These are phyloP conservation scores for Periparus ater DNA, from an alignment of 2,797 vertebrate species.

Conservation along the genomic window DNA sequence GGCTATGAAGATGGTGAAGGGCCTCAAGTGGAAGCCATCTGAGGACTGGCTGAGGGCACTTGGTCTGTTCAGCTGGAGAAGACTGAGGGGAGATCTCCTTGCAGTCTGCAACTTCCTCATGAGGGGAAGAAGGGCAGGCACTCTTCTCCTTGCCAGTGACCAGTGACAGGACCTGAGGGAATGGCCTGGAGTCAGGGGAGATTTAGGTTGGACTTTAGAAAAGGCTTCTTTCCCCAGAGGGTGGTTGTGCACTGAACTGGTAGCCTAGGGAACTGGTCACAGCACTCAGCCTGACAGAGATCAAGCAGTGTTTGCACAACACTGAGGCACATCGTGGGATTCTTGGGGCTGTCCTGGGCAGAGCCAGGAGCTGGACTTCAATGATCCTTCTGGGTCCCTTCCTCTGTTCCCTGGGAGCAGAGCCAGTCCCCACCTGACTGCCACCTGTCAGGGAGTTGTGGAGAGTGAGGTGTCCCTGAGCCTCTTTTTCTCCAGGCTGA, in stretches of 20 bases:
- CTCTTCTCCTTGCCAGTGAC: background rate
- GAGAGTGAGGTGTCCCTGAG: background rate
- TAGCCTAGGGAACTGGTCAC: background rate
- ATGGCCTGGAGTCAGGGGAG: background rate
- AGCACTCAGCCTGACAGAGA: background rate
- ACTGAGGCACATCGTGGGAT: background rate
- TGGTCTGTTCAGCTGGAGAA: background rate
- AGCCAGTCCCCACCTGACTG: background rate
- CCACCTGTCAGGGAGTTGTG: accelerated
- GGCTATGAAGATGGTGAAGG: background rate
- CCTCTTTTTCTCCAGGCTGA: background rate
- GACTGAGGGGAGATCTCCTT: background rate
- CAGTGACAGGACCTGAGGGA: background rate
- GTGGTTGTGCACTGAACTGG: background rate
- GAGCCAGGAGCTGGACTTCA: background rate
- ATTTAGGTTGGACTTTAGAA: background rate
- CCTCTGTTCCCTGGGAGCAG: background rate
- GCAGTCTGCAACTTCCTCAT: background rate
- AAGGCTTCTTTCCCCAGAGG: background rate
- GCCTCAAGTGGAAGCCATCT: background rate
- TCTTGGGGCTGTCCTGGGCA: background rate
- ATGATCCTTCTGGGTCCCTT: background rate
- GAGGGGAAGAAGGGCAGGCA: background rate
- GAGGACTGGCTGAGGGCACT: background rate
- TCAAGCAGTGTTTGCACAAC: background rate